Base-by-base conservation (phyloP, 2,888 invertebrate species). In the Noctua janthe region DNA sequence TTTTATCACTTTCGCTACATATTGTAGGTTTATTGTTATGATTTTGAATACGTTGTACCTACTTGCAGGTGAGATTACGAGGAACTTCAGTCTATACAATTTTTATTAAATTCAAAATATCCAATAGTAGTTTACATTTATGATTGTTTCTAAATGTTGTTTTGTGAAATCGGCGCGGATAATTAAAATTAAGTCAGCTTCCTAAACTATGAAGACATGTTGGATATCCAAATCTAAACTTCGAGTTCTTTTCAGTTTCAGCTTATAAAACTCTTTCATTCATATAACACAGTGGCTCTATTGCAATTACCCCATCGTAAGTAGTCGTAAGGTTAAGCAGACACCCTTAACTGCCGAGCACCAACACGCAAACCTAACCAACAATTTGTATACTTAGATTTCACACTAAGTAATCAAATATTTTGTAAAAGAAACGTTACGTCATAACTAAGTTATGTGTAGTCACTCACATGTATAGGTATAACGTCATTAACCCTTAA, bases 341-440 rank as follows among this genome's bases (percentile, higher is more conserved):
- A 10, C 43, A 47, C 47, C 47, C 47, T 47, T 47, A 35, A 49
- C 71, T 62, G 64, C 49, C 54, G 29, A 59, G 13, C 73, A 20
- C 67, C 62, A 29, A 80, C 82, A 86, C 87, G 87, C 81, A 76
- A 81, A 43, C 71, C 74, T 76, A 74, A 71, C 51, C 72, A 78
- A 67, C 71, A 80, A 77, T 77, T 80, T 75, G 73, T 51, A 20
- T 64, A 54, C 82, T 74, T 71, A 29, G n/a, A 69, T 76, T 81
- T 70, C 56, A 71, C 62, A 74, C 74, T 39, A 71, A 88, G 67
- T 67, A 74, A 71, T 29, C 35, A 43, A 82, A 70, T 43, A 29
- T 77, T 10, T 51, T 43, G 35, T 71, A 17, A 47, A 39, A 7
- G 10, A 66, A 66, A n/a, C 29, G 43, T 66, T 70, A 81, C 49